Percentiles rank a stretch among this genome's conserved stretches.
phyloP scores from a whole-genome alignment of 2,797 vertebrate genomes.

The Acropternis orthonyx region DNA sequence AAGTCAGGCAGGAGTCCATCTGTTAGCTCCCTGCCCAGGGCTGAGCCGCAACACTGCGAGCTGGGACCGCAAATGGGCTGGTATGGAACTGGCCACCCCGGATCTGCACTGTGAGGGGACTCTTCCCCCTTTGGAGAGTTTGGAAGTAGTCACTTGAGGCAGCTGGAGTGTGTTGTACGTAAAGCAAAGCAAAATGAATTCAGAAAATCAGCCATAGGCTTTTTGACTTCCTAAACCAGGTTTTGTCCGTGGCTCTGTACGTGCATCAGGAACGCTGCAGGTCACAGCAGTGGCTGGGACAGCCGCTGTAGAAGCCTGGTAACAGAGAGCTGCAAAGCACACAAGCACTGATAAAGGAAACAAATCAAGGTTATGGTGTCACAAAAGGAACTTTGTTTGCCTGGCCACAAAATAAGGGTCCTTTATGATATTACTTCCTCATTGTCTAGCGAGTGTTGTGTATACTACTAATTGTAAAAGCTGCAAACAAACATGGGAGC shows the following conservation, averaged over 20 bases:
- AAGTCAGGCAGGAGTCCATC: not conserved
- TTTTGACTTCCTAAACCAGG: not conserved
- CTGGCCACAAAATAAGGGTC: not conserved
- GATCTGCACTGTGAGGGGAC: accelerated
- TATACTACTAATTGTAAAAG: not conserved
- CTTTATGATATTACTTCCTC: not conserved
- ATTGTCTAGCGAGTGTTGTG: not conserved
- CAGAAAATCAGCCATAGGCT: not conserved
- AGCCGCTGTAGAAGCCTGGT: not conserved
- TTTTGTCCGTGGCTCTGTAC: not conserved
- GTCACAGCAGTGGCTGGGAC: not conserved
- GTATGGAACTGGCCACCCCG: not conserved
- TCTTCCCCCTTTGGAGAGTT: not conserved
- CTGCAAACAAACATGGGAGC: not conserved
- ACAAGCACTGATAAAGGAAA: not conserved
- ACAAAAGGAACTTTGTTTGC: slow-evolving; percentile 20
- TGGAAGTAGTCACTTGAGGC: not conserved
- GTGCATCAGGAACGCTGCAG: not conserved
- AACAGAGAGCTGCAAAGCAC: not conserved
- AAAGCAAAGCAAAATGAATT: not conserved
- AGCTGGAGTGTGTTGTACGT: not conserved
- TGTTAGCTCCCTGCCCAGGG: not conserved
- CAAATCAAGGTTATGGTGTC: not conserved
- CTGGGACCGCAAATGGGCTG: not conserved
- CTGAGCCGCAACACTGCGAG: accelerated